Evolutionary conservation across 2,113 vertebrate species (phyloP), one percentile per base, ranked within the genome.

Genomic region (Thinocorus orbignyianus): DNA sequence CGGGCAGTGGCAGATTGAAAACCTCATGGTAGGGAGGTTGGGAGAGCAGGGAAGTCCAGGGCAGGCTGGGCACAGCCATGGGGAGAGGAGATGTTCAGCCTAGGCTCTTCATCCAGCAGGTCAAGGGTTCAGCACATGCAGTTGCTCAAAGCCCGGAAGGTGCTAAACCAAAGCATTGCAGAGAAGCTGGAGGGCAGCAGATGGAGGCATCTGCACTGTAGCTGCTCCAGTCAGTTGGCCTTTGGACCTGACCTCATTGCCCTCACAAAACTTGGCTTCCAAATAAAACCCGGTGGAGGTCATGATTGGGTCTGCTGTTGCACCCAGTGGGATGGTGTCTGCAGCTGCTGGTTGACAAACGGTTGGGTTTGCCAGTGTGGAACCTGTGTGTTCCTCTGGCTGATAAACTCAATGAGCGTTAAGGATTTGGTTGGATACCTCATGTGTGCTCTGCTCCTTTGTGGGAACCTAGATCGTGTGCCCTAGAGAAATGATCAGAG

Each of bases 31-130:
- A 46, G 35, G 61, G 19, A 44, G 48, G 55, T 54, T 7, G 13
- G 13, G 46, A 90, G 41, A 77, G 44, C 28, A 54, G 58, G n/a
- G 46, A 52, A 8, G 54, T 37, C 18, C 46, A 25, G 5, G 22
- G 31, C 46, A 84, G 41, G 41, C 49, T 17, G 35, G 64, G 31
- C 77, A 19, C 33, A 12, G 48, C 11, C 31, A 24, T 6, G 39
- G 48, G 16, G 76, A 80, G 81, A 39, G 62, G 48, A 70, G 64
- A 35, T 69, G 19, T 37, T 88, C 23, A 52, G 33, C 23, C 13
- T 13, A 61, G 2, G 9, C 35, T 70, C 14, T 78, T 46, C 25
- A 10, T 41, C 0, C 0, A 12, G 10, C 0, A 1, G 54, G 81
- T 71, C 64, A 60, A 17, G 39, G 65, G 69, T 86, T 91, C 60